These are phyloP conservation scores for Climacteris rufus DNA, from an alignment of 2,113 vertebrate genomes.

Conservation along the genomic window DNA sequence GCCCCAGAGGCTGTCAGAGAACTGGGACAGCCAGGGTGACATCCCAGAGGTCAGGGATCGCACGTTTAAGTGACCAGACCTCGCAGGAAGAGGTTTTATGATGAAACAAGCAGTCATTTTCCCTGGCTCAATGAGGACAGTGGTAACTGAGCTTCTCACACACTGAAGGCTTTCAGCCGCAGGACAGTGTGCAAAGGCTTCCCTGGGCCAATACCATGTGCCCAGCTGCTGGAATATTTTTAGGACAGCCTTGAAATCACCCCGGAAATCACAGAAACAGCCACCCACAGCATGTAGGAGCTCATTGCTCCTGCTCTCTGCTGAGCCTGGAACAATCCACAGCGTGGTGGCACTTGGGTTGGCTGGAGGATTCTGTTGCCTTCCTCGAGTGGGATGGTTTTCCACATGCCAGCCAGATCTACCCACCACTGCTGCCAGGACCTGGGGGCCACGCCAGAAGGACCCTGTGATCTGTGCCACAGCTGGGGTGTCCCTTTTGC, in stretches of 20 bases:
- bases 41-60: background rate
- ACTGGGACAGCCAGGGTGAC: background rate
- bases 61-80: rapidly evolving
- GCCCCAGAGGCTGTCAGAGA: background rate
- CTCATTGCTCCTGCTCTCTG: rapidly evolving
- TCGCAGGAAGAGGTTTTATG: rapidly evolving
- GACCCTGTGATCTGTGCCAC: rapidly evolving
- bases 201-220: rapidly evolving
- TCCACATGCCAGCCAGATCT: rapidly evolving
- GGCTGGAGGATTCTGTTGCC: no score
- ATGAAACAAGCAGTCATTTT: background rate
- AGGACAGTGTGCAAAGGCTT: rapidly evolving
- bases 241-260: background rate
- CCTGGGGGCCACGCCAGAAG: background rate
- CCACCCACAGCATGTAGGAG: no score
- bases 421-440: background rate
- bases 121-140: background rate
- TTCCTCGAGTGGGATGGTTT: background rate
- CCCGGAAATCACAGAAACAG: rapidly evolving
- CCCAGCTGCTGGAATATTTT: background rate
- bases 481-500: background rate
- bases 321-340: background rate
- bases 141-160: background rate
- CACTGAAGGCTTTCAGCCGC: rapidly evolving
- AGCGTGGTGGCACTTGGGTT: rapidly evolving